These are phyloP conservation scores for Paedocypris micromegethes DNA, from an alignment of 2,797 vertebrate genomes.

Conservation along the genomic window DNA sequence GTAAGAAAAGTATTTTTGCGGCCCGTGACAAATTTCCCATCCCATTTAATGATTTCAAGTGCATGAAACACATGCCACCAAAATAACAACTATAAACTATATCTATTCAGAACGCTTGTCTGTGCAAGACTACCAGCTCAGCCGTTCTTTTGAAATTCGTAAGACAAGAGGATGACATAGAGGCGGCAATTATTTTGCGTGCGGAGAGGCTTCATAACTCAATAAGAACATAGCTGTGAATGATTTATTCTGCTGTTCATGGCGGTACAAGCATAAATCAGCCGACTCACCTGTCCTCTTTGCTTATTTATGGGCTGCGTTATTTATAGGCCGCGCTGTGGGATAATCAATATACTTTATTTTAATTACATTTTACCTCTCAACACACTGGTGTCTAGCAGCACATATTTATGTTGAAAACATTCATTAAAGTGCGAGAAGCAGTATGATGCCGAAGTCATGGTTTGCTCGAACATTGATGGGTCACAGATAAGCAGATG, in stretches of 20 bases:
- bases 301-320: slow-evolving; percentile 74
- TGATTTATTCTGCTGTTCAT: slow-evolving; percentile 69
- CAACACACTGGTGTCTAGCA: slow-evolving; percentile 63
- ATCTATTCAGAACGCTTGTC: slow-evolving; percentile 24
- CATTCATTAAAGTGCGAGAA: slow-evolving; percentile 63
- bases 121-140: slow-evolving; percentile 11
- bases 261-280: slow-evolving; percentile 71
- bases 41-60: slow-evolving; percentile 22
- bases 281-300: slow-evolving; percentile 72
- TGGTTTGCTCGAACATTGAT: slow-evolving; percentile 19
- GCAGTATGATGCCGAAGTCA: slow-evolving; percentile 24
- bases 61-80: slow-evolving; percentile 21
- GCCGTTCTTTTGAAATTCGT: slow-evolving; percentile 41
- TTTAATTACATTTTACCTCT: slow-evolving; percentile 75
- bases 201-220: slow-evolving; percentile 72
- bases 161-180: slow-evolving; percentile 59
- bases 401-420: slow-evolving; percentile 66
- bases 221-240: slow-evolving; percentile 69
- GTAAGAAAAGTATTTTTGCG: neutral
- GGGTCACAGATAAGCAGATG: neutral
- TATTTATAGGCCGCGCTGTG: slow-evolving; percentile 65
- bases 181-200: slow-evolving; percentile 66
- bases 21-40: slow-evolving; percentile 27
- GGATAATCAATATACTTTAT: slow-evolving; percentile 76
- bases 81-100: slow-evolving; percentile 36